Conservation (phyloP, 1,140 invertebrate species). For the Drosophila sechellia region DNA sequence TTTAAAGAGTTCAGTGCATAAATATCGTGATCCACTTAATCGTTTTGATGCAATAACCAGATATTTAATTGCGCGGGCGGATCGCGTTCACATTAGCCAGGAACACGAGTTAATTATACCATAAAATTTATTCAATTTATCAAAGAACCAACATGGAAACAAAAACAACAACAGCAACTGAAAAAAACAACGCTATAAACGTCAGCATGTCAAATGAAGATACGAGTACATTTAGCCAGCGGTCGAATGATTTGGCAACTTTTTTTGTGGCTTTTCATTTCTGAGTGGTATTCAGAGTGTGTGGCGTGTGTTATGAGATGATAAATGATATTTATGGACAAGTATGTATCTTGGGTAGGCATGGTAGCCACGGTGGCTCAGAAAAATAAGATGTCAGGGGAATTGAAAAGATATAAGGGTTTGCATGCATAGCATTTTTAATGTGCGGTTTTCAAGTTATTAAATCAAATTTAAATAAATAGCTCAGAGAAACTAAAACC, state of each 20-base stretch:
- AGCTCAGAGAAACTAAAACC: too few species aligned
- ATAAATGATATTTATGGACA: conserved; percentile 32
- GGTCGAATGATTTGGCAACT: conserved; percentile 55
- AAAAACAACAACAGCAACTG: conserved; percentile 20
- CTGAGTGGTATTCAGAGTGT: conserved; percentile 19
- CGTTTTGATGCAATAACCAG: conserved; percentile 10
- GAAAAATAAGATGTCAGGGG: not conserved
- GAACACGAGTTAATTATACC: conserved; percentile 71
- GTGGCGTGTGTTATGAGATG: conserved; percentile 29
- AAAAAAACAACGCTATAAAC: conserved; percentile 54
- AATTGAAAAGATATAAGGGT: not conserved
- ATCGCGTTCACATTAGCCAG: conserved; percentile 57
- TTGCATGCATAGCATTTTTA: not conserved
- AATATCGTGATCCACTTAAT: conserved; percentile 42
- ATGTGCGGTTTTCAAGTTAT: not conserved
- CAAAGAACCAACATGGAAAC: conserved; percentile 37
- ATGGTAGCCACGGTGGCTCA: not conserved
- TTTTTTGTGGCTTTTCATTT: conserved; percentile 36
- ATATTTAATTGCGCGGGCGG: conserved; percentile 43
- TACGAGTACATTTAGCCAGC: conserved; percentile 40
- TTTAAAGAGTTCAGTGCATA: not conserved
- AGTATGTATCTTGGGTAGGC: not conserved
- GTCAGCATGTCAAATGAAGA: conserved; percentile 69
- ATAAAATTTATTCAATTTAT: conserved; percentile 75
- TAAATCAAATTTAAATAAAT: too few species aligned